Base-by-base conservation (phyloP, 2,113 vertebrate genomes). In the Microtus montanus region DNA sequence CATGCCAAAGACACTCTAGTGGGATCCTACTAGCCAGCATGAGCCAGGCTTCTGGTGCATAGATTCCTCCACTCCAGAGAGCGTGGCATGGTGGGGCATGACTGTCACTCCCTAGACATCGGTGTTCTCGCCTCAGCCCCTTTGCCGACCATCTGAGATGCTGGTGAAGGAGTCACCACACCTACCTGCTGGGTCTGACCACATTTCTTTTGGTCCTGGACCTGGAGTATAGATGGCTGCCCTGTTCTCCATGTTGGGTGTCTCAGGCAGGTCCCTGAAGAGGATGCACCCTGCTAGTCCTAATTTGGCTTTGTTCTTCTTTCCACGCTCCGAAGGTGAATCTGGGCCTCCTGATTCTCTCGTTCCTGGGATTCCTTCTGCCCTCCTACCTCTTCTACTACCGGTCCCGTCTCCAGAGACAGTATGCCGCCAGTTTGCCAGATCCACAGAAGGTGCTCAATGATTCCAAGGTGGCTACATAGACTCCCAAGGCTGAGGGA, bases 381-480 rank as follows among this genome's bases (percentile, higher is more conserved):
- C 99, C 99, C 0, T 98, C 97, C 77, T 99, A 99, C 97, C 98
- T 99, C 96, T 98, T 98, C 96, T 98, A 98, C 97, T 98, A 98
- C 96, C 98, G 98, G n/a, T 85, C 94, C 87, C 70, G 85, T 47
- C 98, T 99, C 82, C 24, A 93, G 54, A 88, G 95, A 98, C 90
- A 98, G 97, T 91, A 91, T 38, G 10, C 92, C 24, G 6, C 96
- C 20, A 7, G 1, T 73, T 92, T 98, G 97, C 82, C 87, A 28
- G 68, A 41, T 30, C 8, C 68, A 17, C 91, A 44, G 82, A 95
- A 95, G 98, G 96, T 10, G 3, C 87, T 0, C 78, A 0, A 24
- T 10, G 35, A 10, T 82, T 83, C 92, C 9, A 94, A 93, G 84
- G 82, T 14, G 78, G 93, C 38, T 0, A 33, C 38, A 0, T 96